Conservation (phyloP, 2,113 vertebrate genomes). For the Neogobius melanostomus region DNA sequence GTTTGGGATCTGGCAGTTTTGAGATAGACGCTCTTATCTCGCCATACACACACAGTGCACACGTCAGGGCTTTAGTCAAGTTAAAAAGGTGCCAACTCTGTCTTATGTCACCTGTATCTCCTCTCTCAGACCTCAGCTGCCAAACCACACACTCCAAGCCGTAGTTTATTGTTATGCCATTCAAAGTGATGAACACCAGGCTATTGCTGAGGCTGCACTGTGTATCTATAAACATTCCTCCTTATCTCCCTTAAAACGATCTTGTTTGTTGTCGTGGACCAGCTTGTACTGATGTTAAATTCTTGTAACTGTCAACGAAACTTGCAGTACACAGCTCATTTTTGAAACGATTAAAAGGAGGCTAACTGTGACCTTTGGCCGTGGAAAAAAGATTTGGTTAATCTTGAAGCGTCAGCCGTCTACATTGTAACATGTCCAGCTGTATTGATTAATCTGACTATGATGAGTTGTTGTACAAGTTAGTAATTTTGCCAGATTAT, state of each 20-base stretch:
- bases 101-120: constrained; percentile 2
- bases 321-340: no score
- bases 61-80: neutral
- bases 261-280: constrained; percentile 22
- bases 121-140: neutral
- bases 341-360: no score
- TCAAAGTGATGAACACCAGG: constrained; percentile 16
- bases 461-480: no score
- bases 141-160: constrained; percentile 1
- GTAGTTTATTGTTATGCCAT: constrained; percentile 8
- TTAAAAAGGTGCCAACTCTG: neutral
- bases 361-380: no score
- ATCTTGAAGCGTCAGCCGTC: no score
- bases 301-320: neutral
- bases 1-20: constrained; percentile 10
- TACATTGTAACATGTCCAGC: no score
- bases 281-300: constrained; percentile 12
- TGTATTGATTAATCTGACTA: no score
- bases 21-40: constrained; percentile 31
- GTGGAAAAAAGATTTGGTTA: no score
- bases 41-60: constrained; percentile 5
- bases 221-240: constrained; percentile 62
- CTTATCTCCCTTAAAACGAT: constrained; percentile 20
- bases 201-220: constrained; percentile 24
- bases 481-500: no score